Evolutionary conservation across 2,888 invertebrate genomes (phyloP), one percentile per base, ranked within the genome.

Genomic region (Drosophila subsilvestris): DNA sequence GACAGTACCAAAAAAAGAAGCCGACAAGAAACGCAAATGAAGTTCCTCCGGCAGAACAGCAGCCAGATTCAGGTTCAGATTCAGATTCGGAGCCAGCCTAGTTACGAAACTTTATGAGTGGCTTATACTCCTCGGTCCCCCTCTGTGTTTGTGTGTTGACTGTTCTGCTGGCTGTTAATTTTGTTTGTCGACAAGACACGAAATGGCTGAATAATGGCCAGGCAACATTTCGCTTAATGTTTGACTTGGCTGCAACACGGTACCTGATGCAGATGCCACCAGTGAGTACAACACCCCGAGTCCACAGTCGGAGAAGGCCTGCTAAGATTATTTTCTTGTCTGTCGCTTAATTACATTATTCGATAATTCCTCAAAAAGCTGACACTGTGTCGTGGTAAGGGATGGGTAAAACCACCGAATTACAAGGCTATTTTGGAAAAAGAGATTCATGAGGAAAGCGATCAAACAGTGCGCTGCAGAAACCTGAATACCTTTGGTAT

Each of bases 161-260:
- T 54, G 54, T 10, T 55, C 70, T 20, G 69, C 58, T 69, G 57
- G 69, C 69, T 67, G 53, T 65, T 65, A 58, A 71, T 71, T 66
- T 74, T 72, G 72, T 61, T 72, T 66, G 71, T 49, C 43, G 71
- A 72, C 71, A 59, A 54, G 68, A 42, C 51, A 45, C 65, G 62
- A 84, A 87, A 81, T 73, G 68, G 85, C 67, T 80, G 69, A 86
- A 75, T 86, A 75, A 81, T 67, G 81, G 56, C 53, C 45, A n/a
- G 48, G 42, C 59, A 50, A 65, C 76, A 79, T 79, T 79, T 79
- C 73, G 67, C 73, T 63, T 60, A 58, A 78, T 80, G 61, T 77
- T 74, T 55, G 58, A 53, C 66, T 63, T 63, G 48, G 42, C 22
- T 62, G 63, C 70, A 70, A 55, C 55, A 73, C 18, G 25, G 51